Evolutionary conservation across 2,797 vertebrate species (phyloP).

Genomic region (Synanceia verrucosa): DNA sequence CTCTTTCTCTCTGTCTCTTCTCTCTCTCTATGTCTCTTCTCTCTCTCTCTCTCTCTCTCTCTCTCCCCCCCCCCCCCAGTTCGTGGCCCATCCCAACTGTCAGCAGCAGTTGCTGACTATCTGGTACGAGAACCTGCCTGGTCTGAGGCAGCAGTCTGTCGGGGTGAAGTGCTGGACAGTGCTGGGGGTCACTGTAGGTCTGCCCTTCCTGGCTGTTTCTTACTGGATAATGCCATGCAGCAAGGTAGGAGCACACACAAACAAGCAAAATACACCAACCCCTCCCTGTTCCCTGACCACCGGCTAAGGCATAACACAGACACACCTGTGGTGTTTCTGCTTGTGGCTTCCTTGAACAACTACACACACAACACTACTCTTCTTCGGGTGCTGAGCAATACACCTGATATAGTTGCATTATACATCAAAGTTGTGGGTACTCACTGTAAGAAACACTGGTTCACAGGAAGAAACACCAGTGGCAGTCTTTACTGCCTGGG

Average conservation of each 20-base stretch:
- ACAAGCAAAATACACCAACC: not conserved
- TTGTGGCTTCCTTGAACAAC: too few species aligned
- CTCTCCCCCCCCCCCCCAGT: constrained; percentile 74
- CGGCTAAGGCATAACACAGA: rapidly evolving
- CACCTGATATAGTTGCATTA: too few species aligned
- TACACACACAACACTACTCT: too few species aligned
- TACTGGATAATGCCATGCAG: constrained; percentile 98
- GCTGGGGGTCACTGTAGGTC: constrained; percentile 91
- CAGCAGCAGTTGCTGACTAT: constrained; percentile 97
- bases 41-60: not conserved
- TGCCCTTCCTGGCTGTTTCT: constrained; percentile 94
- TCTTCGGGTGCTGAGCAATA: too few species aligned
- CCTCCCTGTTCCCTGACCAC: too few species aligned
- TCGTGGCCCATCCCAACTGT: constrained; percentile 98
- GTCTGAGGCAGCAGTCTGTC: constrained; percentile 93
- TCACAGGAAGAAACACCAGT: too few species aligned
- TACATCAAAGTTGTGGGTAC: too few species aligned
- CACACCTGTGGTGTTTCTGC: too few species aligned
- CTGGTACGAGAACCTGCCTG: constrained; percentile 98
- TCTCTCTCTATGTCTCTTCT: not conserved
- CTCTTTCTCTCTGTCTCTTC: not conserved
- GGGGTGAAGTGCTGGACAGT: constrained; percentile 96
- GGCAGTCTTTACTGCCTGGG: too few species aligned
- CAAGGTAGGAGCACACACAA: constrained; percentile 85
- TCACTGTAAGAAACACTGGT: too few species aligned